phyloP scores from a whole-genome alignment of 2,888 invertebrate genomes.

The Diploptera punctata region DNA sequence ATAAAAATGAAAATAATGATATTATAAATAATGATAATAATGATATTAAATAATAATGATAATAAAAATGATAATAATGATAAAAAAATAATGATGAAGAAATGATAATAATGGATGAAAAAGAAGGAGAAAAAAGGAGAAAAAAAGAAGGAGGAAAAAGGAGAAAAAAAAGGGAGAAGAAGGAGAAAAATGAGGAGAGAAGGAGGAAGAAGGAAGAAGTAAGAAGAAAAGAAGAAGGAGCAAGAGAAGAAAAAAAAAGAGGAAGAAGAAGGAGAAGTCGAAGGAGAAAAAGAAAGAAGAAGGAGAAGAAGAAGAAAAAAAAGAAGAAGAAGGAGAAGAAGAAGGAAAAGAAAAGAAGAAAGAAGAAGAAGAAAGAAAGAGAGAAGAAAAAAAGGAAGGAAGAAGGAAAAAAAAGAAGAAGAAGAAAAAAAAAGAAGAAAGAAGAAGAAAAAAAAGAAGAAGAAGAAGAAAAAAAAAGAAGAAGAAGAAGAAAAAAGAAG shows the following conservation, averaged over 20 bases:
- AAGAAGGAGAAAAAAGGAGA: neutral
- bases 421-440: neutral
- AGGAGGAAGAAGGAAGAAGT: neutral
- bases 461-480: neutral
- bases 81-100: neutral
- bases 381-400: neutral
- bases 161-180: neutral
- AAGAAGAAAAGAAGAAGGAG: neutral
- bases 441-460: neutral
- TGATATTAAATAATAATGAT: neutral
- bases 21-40: neutral
- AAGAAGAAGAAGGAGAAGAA: neutral
- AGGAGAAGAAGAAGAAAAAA: neutral
- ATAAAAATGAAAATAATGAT: too few species aligned
- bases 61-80: neutral
- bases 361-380: neutral
- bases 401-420: neutral
- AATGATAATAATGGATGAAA: neutral
- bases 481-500: neutral
- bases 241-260: neutral
- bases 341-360: neutral
- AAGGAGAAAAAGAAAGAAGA: neutral
- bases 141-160: neutral
- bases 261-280: neutral
- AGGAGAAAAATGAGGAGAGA: neutral